Evolutionary conservation across 2,113 vertebrate species (phyloP), one percentile per base, ranked within the genome.

Genomic region (Clupea harengus): DNA sequence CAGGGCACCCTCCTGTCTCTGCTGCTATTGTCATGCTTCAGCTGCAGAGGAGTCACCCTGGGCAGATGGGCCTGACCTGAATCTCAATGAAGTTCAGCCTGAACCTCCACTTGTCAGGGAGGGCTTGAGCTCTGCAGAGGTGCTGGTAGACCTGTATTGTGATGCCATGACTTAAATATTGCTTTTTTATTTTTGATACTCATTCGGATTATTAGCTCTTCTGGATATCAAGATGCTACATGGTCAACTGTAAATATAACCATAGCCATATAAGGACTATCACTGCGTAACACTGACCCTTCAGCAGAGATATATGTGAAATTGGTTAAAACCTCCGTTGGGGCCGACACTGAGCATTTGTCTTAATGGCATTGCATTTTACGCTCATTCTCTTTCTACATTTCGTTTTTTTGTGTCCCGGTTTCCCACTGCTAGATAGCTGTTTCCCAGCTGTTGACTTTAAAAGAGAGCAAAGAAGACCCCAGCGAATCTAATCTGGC

Each of bases 31-130:
- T 80, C n/a, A 60, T 32, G 20, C 72, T 80, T 3, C 46, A 45
- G 60, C 81, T 67, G 60, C 57, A 82, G 80, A 49, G 3, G 18
- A 32, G n/a, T 60, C 81, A 75, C 50, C 45, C 49, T 81, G 54
- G 20, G 45, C 54, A 6, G 6, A n/a, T 50, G 32, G 28, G 8
- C 85, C 25, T 60, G 57, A 39, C 52, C 57, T n/a, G 81, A 82
- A 82, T 82, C 60, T 67, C 64, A 72, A 86, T 86, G 25, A 86
- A 28, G 46, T 75, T 8, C 25, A 67, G 64, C 64, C n/a, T 25
- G 25, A 32, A 11, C 4, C 72, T 78, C 54, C 0, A 32, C 72
- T 44, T 17, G 11, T 32, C 72, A 32, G 32, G 22, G 5, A 72
- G 64, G 8, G 64, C 64, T 39, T 78, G 3, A 32, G 72, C 28